Conservation (phyloP, 2,113 vertebrate genomes). For the Leiothrix lutea region DNA sequence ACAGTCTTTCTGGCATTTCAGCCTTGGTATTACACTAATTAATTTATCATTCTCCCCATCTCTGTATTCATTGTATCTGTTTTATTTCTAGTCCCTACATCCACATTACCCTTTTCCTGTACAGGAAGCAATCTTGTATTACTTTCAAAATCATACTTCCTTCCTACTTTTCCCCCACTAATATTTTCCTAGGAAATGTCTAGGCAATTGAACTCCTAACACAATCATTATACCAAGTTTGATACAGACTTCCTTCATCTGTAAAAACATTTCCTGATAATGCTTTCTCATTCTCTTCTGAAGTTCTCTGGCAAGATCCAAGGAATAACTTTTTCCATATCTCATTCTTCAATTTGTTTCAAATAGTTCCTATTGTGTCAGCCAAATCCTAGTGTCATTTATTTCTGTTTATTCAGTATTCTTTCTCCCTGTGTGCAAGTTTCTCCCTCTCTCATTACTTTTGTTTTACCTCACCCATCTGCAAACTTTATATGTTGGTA, state of each 20-base stretch:
- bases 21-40: neutral
- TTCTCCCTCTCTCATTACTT: constrained; percentile 2
- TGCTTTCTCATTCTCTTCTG: constrained; percentile 13
- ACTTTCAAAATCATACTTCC: neutral
- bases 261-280: constrained; percentile 52
- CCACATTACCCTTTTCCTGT: neutral
- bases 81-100: neutral
- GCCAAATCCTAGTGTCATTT: constrained; percentile 22
- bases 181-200: constrained; percentile 41
- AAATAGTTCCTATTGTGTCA: neutral
- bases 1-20: neutral
- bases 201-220: neutral
- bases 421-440: neutral
- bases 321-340: constrained; percentile 21
- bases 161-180: constrained; percentile 4
- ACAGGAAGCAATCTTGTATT: constrained; percentile 7
- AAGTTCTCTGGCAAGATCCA: constrained; percentile 9
- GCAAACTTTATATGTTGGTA: constrained; percentile 12
- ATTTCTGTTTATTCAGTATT: constrained; percentile 47
- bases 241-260: constrained; percentile 52
- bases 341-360: constrained; percentile 29
- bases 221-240: neutral
- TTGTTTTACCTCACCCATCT: constrained; percentile 38
- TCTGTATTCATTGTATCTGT: neutral
- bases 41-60: neutral